A percentile compares a stretch with the other conserved stretches of the same genome.
Evolutionary conservation across 1,140 invertebrate genomes (phyloP).

Genomic region (Achatina immaculata): DNA sequence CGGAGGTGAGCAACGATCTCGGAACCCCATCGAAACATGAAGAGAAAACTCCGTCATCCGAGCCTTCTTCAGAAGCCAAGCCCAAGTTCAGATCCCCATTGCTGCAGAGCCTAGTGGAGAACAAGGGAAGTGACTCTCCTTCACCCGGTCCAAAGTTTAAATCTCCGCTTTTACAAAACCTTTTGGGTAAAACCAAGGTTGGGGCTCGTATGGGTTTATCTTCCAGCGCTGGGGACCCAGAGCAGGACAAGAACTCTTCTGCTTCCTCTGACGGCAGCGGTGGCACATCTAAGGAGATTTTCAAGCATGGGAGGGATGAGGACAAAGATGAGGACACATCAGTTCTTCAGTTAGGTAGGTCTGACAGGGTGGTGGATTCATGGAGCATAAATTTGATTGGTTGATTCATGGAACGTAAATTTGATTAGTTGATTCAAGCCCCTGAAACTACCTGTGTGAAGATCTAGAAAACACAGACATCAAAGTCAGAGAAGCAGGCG

Average conservation of each 20-base stretch:
- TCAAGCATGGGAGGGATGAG: slow-evolving; percentile 36
- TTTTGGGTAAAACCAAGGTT: slow-evolving; percentile 55
- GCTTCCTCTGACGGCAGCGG: slow-evolving; percentile 3
- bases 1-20: slow-evolving; percentile 3
- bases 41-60: not conserved
- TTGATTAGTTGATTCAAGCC: not conserved
- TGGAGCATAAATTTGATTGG: too few relatives aligned
- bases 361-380: too few relatives aligned
- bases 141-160: slow-evolving; percentile 50
- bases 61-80: slow-evolving; percentile 36
- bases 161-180: slow-evolving; percentile 55
- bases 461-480: too few relatives aligned
- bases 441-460: not conserved
- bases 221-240: slow-evolving; percentile 41
- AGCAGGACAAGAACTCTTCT: slow-evolving; percentile 24
- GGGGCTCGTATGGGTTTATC: slow-evolving; percentile 45
- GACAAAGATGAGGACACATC: slow-evolving; percentile 50
- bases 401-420: too few relatives aligned
- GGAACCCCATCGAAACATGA: slow-evolving; percentile 17
- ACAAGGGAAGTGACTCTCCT: slow-evolving; percentile 41
- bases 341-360: slow-evolving; percentile 23
- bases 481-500: too few relatives aligned
- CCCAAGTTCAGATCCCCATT: slow-evolving; percentile 65
- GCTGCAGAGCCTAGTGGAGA: slow-evolving; percentile 60
- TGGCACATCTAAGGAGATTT: slow-evolving; percentile 27